Conservation (phyloP, 2,113 vertebrate species). For the Sturnira hondurensis region DNA sequence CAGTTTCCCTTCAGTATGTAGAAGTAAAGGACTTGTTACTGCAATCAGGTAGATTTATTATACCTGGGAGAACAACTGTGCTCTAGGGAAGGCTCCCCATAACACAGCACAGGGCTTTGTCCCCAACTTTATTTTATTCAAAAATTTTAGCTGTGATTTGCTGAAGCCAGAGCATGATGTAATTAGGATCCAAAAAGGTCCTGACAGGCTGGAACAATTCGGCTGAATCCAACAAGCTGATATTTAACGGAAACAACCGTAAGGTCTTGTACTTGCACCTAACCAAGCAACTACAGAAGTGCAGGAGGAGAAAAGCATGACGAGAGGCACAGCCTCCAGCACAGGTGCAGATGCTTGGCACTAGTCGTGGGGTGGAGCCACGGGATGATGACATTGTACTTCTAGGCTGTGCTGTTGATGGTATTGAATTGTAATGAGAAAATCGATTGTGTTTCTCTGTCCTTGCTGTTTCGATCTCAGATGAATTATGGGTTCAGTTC, state of each 20-base stretch:
- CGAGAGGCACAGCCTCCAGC: neutral
- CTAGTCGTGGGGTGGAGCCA: neutral
- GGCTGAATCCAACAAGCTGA: conserved; percentile 13
- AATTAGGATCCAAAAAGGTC: conserved; percentile 37
- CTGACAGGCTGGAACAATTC: neutral
- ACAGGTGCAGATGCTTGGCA: neutral
- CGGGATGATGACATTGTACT: neutral
- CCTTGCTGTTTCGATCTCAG: neutral
- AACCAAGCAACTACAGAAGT: too few species aligned
- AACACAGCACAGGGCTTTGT: neutral
- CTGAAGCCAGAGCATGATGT: neutral
- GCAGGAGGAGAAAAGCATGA: neutral
- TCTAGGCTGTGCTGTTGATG: neutral
- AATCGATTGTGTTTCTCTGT: neutral
- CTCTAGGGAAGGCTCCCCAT: neutral
- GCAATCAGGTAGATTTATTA: neutral
- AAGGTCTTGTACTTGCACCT: neutral
- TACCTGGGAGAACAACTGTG: neutral
- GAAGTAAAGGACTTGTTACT: neutral
- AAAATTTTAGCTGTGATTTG: neutral
- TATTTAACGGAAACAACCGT: neutral
- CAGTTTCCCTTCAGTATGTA: neutral
- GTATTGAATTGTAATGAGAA: neutral
- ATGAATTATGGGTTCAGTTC: neutral
- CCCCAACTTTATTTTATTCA: neutral